Conservation (phyloP, 2,113 vertebrate genomes). For the Climacteris rufus region DNA sequence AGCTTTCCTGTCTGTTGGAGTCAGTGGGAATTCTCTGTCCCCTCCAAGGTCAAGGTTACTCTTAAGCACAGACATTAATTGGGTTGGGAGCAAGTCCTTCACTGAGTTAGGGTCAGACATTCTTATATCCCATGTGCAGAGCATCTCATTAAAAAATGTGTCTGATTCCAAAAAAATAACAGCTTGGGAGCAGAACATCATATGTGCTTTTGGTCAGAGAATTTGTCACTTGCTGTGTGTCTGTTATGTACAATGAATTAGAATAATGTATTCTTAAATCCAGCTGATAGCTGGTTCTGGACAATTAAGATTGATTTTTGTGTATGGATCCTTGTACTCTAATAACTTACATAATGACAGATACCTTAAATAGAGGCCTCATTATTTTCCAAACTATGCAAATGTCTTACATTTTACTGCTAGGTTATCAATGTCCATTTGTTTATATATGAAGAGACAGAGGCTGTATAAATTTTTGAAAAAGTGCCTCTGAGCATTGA, state of each 20-base stretch:
- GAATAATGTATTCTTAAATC: background rate
- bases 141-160: background rate
- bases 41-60: background rate
- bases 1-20: background rate
- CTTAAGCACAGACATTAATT: background rate
- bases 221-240: background rate
- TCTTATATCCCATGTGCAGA: background rate
- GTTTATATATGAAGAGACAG: background rate
- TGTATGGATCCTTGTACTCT: background rate
- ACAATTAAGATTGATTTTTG: constrained; percentile 5
- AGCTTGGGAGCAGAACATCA: background rate
- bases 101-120: background rate
- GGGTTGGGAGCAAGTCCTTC: background rate
- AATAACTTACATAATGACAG: background rate
- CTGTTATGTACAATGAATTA: background rate
- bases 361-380: background rate
- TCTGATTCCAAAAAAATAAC: background rate
- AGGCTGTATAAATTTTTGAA: background rate
- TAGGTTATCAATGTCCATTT: background rate
- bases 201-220: background rate
- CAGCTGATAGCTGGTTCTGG: background rate
- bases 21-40: background rate
- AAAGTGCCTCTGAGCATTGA: background rate
- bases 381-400: background rate
- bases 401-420: background rate